Conservation (phyloP, 2,797 vertebrate genomes). For the Chaunax sp. region DNA sequence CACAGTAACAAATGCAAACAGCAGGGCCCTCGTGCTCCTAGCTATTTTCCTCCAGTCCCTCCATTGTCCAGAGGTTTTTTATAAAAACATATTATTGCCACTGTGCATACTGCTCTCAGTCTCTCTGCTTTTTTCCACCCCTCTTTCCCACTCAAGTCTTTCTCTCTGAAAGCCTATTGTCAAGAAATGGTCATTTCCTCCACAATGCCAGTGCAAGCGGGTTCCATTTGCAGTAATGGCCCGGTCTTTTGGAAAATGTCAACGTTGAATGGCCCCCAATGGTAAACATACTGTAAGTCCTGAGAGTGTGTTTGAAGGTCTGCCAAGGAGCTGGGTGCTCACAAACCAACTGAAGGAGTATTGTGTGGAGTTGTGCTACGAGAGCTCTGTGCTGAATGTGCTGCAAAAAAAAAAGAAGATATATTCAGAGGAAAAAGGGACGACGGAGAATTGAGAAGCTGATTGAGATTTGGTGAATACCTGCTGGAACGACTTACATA, state of each 20-base stretch:
- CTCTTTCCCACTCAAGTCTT: conserved; percentile 37
- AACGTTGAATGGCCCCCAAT: conserved; percentile 57
- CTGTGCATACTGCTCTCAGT: conserved; percentile 60
- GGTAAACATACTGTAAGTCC: conserved; percentile 71
- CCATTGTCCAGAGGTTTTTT: conserved; percentile 76
- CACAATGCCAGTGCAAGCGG: conserved; percentile 70
- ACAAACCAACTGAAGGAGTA: conserved; percentile 28
- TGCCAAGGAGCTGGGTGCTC: conserved; percentile 55
- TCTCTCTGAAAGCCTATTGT: conserved; percentile 73
- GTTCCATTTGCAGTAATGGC: conserved; percentile 74
- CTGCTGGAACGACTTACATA: conserved; percentile 13
- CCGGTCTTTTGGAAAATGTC: conserved; percentile 60
- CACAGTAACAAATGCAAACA: conserved; percentile 75
- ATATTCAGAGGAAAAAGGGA: conserved; percentile 5
- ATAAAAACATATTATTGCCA: conserved; percentile 74
- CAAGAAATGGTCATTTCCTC: conserved; percentile 75
- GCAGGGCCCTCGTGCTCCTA: conserved; percentile 56
- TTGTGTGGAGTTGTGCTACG: conserved; percentile 32
- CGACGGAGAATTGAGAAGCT: conserved; percentile 17
- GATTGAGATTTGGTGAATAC: conserved; percentile 21
- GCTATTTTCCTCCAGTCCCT: conserved; percentile 64
- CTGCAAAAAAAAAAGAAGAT: background rate
- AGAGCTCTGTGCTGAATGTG: conserved; percentile 36
- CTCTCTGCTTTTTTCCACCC: conserved; percentile 12
- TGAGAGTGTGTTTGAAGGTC: conserved; percentile 68